Base-by-base conservation (phyloP, 2,113 vertebrate genomes). In the Rhea americana region DNA sequence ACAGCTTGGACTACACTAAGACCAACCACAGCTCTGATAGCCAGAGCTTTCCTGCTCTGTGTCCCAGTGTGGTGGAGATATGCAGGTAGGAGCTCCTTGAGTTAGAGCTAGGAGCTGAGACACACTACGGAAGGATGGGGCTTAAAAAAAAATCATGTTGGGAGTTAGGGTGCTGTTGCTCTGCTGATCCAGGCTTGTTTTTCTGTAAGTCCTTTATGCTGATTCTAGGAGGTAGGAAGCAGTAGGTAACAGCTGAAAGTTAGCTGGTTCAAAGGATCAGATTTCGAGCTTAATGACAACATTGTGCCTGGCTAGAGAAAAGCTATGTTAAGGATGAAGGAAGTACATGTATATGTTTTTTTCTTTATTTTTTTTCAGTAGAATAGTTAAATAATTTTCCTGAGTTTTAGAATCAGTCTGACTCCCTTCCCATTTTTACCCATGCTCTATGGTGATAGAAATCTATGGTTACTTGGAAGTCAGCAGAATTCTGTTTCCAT, bases 21-120 rank as follows among this genome's bases (percentile, higher is more conserved):
- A 30, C 2, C 1, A 1, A 10, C 32, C 62, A 65, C 6, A 1
- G 37, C 25, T 19, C 55, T 32, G 0, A 5, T 2, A 0, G 1
- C 2, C 74, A 26, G 45, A 53, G 59, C 4, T 0, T 56, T 2
- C 6, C 61, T 22, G 8, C 0, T 2, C 0, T 11, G 22, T 73
- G 71, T 19, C 28, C 55, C 18, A 47, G 45, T 47, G 17, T 47
- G 45, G 17, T 6, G 17, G 17, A 15, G 45, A 47, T 17, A 8
- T 18, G 45, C 45, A 58, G 28, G 28, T 32, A 17, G 55, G 28
- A 18, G 55, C 55, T 58, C 3, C 17, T 32, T 16, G 30, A 18
- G 16, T 32, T 58, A 30, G 55, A 58, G 55, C 26, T 30, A 30
- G 28, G 55, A 30, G 55, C 26, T 30, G 28, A 56, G 28, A 12